Base-by-base conservation (phyloP, 2,113 vertebrate genomes). In the Hippolais icterina region DNA sequence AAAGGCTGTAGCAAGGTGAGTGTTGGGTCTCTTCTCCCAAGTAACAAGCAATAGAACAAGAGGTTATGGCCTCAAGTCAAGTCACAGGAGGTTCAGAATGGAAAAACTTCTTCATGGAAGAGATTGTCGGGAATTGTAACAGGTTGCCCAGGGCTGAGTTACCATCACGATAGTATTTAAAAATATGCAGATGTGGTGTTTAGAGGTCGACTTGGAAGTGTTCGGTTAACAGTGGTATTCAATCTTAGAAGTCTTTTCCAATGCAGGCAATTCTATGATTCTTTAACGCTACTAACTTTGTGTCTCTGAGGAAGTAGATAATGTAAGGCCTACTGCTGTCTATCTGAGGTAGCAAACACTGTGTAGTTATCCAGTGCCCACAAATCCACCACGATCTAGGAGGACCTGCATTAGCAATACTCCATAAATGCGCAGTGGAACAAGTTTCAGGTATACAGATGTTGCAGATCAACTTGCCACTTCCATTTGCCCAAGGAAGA, bases 161-260 rank as follows among this genome's bases (percentile, higher is more conserved):
- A 16, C 11, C 29, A 47, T 53, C 28, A 12, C 0, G 0, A 22
- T 44, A 39, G 9, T 46, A 21, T 37, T 59, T 74, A 24, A 52
- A 44, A 74, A 66, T n/a, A 9, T 41, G 53, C 46, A 89, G 39
- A 25, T 52, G 23, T 29, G 28, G 2, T 66, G 9, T 29, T 72
- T 35, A 46, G n/a, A 21, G 9, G 9, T 27, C 0, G 0, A 27
- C 24, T 68, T 47, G 47, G 25, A 83, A 68, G 29, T 5, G 9
- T 54, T 53, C 1, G 1, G 13, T n/a, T 75, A 41, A 39, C 29
- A 68, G 31, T 22, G 17, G 11, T 39, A 29, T 39, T 60, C 46
- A 47, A 3, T 22, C 11, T 39, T 53, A 39, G 28, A 66, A 53
- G 6, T n/a, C 10, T 47, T 46, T 75, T 68, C 53, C 46, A 68